Conservation (phyloP, 2,888 invertebrate genomes). For the Megamerina dolium region DNA sequence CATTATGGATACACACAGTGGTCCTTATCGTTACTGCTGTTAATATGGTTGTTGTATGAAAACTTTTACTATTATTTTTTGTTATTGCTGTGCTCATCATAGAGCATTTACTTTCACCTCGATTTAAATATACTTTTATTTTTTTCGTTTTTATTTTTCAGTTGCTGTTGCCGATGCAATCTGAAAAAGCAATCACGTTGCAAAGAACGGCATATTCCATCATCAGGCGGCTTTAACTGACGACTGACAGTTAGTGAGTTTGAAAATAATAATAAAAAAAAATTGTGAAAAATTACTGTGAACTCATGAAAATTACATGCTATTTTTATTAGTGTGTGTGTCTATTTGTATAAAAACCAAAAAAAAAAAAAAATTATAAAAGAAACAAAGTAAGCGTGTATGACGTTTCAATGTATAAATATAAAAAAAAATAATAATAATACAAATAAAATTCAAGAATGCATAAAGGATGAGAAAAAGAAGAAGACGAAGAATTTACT, state of each 20-base stretch:
- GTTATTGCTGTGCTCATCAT: not conserved
- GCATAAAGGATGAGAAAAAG: not conserved
- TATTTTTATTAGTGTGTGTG: slow-evolving; percentile 4
- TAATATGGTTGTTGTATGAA: not conserved
- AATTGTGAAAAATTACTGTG: slow-evolving; percentile 15
- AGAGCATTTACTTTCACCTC: slow-evolving; percentile 18
- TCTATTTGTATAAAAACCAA: no score
- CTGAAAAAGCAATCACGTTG: slow-evolving; percentile 16
- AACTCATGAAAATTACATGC: slow-evolving; percentile 22
- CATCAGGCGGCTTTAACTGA: no score
- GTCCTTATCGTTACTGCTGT: not conserved
- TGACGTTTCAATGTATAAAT: slow-evolving; percentile 1
- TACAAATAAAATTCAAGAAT: not conserved
- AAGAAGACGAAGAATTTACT: not conserved
- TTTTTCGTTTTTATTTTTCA: slow-evolving; percentile 6
- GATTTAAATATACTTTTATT: no score
- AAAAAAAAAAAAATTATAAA: no score
- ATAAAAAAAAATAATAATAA: not conserved
- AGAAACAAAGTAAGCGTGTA: not conserved
- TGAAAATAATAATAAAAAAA: not conserved
- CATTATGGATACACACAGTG: slow-evolving; percentile 22
- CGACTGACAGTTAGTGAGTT: no score
- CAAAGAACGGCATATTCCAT: no score
- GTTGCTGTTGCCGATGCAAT: slow-evolving; percentile 5
- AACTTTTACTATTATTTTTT: not conserved